Conservation (phyloP, 2,888 invertebrate species). For the Hirtodrosophila trivittata region DNA sequence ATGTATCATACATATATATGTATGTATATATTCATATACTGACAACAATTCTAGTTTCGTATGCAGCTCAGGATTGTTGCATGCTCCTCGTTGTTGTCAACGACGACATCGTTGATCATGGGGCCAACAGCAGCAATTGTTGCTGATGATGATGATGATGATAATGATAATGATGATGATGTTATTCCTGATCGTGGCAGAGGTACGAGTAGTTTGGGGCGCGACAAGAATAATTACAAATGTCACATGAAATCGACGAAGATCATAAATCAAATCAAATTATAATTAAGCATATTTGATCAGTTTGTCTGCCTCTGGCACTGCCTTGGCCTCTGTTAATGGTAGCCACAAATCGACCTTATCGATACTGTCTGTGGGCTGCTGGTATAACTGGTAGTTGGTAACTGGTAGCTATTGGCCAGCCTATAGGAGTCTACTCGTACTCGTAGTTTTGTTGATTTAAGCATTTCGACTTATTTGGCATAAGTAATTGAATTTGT, state of each 20-base stretch:
- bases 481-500: slow-evolving; percentile 79
- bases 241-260: slow-evolving; percentile 81
- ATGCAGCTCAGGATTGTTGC: slow-evolving; percentile 79
- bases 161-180: slow-evolving; percentile 50
- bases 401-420: slow-evolving; percentile 5
- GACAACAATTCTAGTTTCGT: slow-evolving; percentile 61
- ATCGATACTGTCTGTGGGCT: slow-evolving; percentile 28
- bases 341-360: slow-evolving; percentile 51
- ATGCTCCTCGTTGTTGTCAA: slow-evolving; percentile 74
- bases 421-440: slow-evolving; percentile 51
- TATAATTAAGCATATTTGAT: slow-evolving; percentile 80
- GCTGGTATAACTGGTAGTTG: slow-evolving; percentile 10
- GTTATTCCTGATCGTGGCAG: slow-evolving; percentile 55
- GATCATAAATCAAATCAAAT: slow-evolving; percentile 83
- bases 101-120: slow-evolving; percentile 78
- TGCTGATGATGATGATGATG: slow-evolving; percentile 22
- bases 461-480: slow-evolving; percentile 78
- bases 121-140: slow-evolving; percentile 33
- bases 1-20: background rate
- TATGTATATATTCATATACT: slow-evolving; percentile 10
- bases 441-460: slow-evolving; percentile 68
- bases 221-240: slow-evolving; percentile 83
- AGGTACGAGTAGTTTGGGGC: slow-evolving; percentile 67
- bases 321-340: slow-evolving; percentile 43
- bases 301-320: slow-evolving; percentile 54